Evolutionary conservation across 1,140 invertebrate genomes (phyloP).

Genomic region (Theocolax elegans): DNA sequence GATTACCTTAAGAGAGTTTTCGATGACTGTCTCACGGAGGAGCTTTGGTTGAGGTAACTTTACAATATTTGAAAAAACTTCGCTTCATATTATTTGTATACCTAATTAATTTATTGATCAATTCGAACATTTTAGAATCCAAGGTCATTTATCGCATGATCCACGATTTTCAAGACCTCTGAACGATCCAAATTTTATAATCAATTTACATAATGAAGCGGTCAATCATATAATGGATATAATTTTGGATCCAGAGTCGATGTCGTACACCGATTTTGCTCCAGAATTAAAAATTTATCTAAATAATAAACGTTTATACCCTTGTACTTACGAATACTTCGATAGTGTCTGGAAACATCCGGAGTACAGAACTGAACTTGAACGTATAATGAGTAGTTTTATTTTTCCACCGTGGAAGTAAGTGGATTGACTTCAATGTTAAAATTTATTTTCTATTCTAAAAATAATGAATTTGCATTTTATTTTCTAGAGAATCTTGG

Average conservation of each 20-base stretch:
- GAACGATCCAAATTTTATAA: slow-evolving; percentile 70
- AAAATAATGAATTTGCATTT: neutral
- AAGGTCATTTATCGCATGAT: slow-evolving; percentile 67
- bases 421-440: slow-evolving; percentile 35
- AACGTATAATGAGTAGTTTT: slow-evolving; percentile 51
- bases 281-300: slow-evolving; percentile 67
- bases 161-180: slow-evolving; percentile 63
- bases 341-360: slow-evolving; percentile 66
- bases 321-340: slow-evolving; percentile 70
- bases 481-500: slow-evolving; percentile 55
- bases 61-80: neutral
- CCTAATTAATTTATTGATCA: neutral
- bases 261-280: slow-evolving; percentile 66
- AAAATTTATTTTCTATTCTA: slow-evolving; percentile 1
- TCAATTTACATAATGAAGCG: slow-evolving; percentile 74
- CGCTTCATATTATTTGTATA: neutral
- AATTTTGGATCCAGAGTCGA: slow-evolving; percentile 68
- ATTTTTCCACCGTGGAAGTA: slow-evolving; percentile 61
- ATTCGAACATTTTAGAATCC: slow-evolving; percentile 59
- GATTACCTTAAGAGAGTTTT: slow-evolving; percentile 70
- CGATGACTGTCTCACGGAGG: slow-evolving; percentile 71
- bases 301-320: slow-evolving; percentile 53
- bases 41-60: slow-evolving; percentile 72
- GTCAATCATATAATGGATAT: slow-evolving; percentile 72
- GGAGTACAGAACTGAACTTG: slow-evolving; percentile 53